Evolutionary conservation across 2,888 invertebrate genomes (phyloP).

Genomic region (Pammene aurita): DNA sequence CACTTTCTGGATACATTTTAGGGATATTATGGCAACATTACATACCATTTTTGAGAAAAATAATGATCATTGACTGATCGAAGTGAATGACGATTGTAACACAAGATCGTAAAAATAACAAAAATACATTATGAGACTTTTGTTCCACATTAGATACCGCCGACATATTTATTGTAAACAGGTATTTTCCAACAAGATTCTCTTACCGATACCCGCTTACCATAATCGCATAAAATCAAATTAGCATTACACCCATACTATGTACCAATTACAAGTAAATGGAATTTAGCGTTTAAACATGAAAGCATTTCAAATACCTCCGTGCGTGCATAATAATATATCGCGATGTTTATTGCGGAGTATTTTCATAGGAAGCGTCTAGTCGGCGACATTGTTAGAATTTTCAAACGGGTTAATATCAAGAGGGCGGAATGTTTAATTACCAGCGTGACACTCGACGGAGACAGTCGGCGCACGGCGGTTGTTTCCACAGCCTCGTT

Average conservation of each 20-base stretch:
- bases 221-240: slow-evolving; percentile 36
- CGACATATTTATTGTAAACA: slow-evolving; percentile 29
- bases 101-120: slow-evolving; percentile 27
- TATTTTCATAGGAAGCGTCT: slow-evolving; percentile 63
- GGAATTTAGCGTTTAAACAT: slow-evolving; percentile 44
- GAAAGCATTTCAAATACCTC: slow-evolving; percentile 45
- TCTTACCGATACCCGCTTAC: slow-evolving; percentile 18
- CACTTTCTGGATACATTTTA: too few relatives aligned
- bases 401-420: slow-evolving; percentile 76
- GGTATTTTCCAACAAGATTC: slow-evolving; percentile 22
- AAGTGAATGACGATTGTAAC: slow-evolving; percentile 16
- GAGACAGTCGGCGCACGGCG: slow-evolving; percentile 51
- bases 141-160: slow-evolving; percentile 21
- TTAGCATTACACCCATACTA: slow-evolving; percentile 36
- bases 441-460: slow-evolving; percentile 67
- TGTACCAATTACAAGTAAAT: slow-evolving; percentile 42
- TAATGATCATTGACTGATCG: background rate
- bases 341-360: slow-evolving; percentile 48
- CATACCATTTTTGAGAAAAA: too few relatives aligned
- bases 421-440: slow-evolving; percentile 57
- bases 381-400: slow-evolving; percentile 72
- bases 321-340: slow-evolving; percentile 40
- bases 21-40: too few relatives aligned
- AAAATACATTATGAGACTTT: slow-evolving; percentile 24
- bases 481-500: background rate